Base-by-base conservation (phyloP, 2,113 vertebrate species). In the Erpornis zantholeuca region DNA sequence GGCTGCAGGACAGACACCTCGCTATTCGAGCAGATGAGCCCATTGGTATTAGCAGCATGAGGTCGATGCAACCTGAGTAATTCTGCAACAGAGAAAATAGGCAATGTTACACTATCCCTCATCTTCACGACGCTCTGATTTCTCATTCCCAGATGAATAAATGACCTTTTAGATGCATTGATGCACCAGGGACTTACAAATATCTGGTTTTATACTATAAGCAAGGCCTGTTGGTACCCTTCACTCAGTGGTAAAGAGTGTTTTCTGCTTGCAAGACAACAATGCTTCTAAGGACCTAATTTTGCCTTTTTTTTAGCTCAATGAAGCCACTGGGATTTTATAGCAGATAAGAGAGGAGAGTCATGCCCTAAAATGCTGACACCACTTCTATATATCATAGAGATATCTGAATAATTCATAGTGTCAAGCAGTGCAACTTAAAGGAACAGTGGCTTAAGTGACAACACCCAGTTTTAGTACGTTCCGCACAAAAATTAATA, bases 331-430 rank as follows among this genome's bases (percentile, higher is more conserved):
- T 95, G 87, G 90, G 91, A 94, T 96, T 97, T 96, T 91, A 80
- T 8, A 82, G 87, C 29, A 85, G 87, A 87, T 84, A 75, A 94
- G 95, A 91, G 82, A 90, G 53, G 49, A 96, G 86, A 91, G 91
- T 89, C 90, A 76, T 91, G 93, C 70, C 78, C 91, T 96, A 91
- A 97, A 96, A 94, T 86, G 93, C 94, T 96, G 95, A 96, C 93
- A 93, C 70, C 16, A 94, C 84, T 96, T 92, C 91, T 65, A 78
- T 95, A 82, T 94, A 96, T 96, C 84, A 94, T 84, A 92, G 91
- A 84, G 63, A 59, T 91, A 84, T n/a, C 94, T 92, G 94, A 97
- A 96, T 96, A 95, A 96, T 96, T 96, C 93, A 95, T 95, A 66
- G 47, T 96, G 87, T 96, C 96, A 95, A 91, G 91, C 84, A 87